A percentile compares a stretch with the other conserved stretches of the same genome.
These are phyloP conservation scores for Endomychus coccineus DNA, from an alignment of 2,888 invertebrate species.

Conservation along the genomic window DNA sequence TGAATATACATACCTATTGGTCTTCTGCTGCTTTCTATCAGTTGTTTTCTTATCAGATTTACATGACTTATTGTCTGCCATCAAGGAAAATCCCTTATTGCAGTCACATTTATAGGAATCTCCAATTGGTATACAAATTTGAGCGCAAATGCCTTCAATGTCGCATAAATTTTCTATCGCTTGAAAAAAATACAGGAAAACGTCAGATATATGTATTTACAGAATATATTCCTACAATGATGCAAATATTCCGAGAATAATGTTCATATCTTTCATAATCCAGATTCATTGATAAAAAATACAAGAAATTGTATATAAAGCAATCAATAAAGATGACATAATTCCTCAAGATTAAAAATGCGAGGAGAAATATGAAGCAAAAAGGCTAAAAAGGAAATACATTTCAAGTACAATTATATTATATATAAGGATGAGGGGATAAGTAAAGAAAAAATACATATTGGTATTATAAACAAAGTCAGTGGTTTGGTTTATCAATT, in stretches of 20 bases:
- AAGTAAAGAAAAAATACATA: too few relatives aligned
- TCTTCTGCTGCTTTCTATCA: conserved; percentile 6
- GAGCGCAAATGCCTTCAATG: conserved; percentile 60
- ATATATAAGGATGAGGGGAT: too few relatives aligned
- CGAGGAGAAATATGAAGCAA: too few relatives aligned
- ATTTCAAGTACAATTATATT: too few relatives aligned
- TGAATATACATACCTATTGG: too few relatives aligned
- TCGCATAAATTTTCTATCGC: conserved; percentile 51
- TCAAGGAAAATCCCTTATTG: conserved; percentile 58
- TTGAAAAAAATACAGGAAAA: conserved; percentile 18
- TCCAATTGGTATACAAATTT: conserved; percentile 66
- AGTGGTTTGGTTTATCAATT: too few relatives aligned
- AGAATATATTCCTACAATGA: not conserved
- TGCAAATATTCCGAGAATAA: not conserved
- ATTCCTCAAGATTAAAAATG: not conserved
- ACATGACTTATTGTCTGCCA: conserved; percentile 66
- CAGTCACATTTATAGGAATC: conserved; percentile 68
- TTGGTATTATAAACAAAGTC: too few relatives aligned
- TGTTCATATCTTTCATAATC: too few relatives aligned
- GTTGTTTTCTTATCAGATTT: conserved; percentile 42
- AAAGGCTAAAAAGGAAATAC: too few relatives aligned
- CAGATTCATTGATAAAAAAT: too few relatives aligned
- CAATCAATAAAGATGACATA: not conserved
- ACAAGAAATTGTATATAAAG: too few relatives aligned
- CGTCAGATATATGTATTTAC: not conserved